These are phyloP conservation scores for Drosophila neutralis DNA, from an alignment of 2,888 invertebrate genomes.

Conservation along the genomic window DNA sequence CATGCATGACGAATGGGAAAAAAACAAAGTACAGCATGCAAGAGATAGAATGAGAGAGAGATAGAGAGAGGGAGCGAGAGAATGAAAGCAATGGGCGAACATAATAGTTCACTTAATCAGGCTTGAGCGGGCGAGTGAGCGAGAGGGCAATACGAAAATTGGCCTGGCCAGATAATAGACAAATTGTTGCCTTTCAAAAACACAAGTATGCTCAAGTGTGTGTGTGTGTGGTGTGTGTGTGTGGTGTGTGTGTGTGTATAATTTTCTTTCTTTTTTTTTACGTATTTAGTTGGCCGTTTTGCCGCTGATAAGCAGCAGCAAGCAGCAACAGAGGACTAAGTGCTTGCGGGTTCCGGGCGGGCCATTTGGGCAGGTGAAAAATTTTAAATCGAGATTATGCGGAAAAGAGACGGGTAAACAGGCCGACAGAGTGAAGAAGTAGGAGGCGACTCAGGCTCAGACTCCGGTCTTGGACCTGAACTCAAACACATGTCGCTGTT, in stretches of 20 bases:
- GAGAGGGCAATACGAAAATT: conserved; percentile 48
- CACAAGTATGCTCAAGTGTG: conserved; percentile 10
- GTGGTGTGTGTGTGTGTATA: not conserved
- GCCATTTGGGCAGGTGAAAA: conserved; percentile 74
- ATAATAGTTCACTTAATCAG: conserved; percentile 80
- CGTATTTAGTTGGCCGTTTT: conserved; percentile 64
- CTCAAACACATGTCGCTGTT: conserved; percentile 74
- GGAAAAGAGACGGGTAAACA: conserved; percentile 24
- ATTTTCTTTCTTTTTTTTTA: conserved; percentile 21
- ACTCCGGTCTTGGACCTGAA: conserved; percentile 21
- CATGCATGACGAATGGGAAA: conserved; percentile 70
- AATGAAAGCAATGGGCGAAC: conserved; percentile 34
- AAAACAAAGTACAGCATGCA: conserved; percentile 19
- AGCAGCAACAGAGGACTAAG: conserved; percentile 48
- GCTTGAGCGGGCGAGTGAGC: conserved; percentile 54
- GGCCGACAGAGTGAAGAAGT: not conserved
- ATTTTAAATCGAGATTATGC: conserved; percentile 77
- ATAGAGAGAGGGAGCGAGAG: not conserved
- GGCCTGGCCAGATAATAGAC: conserved; percentile 69
- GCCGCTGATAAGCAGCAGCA: conserved; percentile 67
- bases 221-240: not conserved
- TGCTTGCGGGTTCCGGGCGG: conserved; percentile 59
- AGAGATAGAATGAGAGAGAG: conserved; percentile 1
- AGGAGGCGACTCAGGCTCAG: conserved; percentile 19
- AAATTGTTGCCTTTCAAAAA: conserved; percentile 60